Percentiles rank a stretch among this genome's conserved stretches.
Conservation (phyloP, 2,113 vertebrate species). For the Eubucco bourcierii region DNA sequence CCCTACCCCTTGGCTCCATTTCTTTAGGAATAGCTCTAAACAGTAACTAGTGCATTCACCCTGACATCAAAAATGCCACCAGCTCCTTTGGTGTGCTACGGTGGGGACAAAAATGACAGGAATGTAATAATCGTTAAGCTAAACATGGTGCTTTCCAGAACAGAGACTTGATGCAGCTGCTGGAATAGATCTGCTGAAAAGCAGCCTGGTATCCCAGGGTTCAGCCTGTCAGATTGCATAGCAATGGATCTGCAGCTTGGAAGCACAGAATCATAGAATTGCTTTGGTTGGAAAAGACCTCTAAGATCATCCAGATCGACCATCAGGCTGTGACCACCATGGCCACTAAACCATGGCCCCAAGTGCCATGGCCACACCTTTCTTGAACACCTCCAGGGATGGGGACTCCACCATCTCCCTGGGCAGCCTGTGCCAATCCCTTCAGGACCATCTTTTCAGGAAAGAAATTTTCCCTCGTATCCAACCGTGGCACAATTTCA, state of each 20-base stretch:
- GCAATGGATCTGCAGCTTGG: background rate
- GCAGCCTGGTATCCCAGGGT: slow-evolving; percentile 23
- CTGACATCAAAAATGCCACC: slow-evolving; percentile 13
- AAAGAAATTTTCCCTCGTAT: too few relatives aligned
- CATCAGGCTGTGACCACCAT: too few relatives aligned
- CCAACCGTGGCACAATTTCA: too few relatives aligned
- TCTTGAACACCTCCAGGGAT: too few relatives aligned
- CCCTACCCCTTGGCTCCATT: background rate
- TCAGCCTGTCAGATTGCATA: slow-evolving; percentile 11
- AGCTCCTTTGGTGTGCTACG: slow-evolving; percentile 18
- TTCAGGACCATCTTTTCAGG: too few relatives aligned
- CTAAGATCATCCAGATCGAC: too few relatives aligned
- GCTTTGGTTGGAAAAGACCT: too few relatives aligned
- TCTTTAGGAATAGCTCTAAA: slow-evolving; percentile 19
- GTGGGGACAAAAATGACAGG: slow-evolving; percentile 34
- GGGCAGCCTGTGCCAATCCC: too few relatives aligned
- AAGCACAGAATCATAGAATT: too few relatives aligned
- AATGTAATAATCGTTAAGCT: slow-evolving; percentile 26
- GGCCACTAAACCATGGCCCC: too few relatives aligned
- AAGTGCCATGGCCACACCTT: too few relatives aligned
- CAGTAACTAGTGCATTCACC: slow-evolving; percentile 21
- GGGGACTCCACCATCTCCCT: too few relatives aligned
- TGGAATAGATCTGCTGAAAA: slow-evolving; percentile 6
- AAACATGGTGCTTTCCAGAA: slow-evolving; percentile 16
- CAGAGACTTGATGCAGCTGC: slow-evolving; percentile 18